Conservation (phyloP, 2,113 vertebrate species). For the Colossoma macropomum region DNA sequence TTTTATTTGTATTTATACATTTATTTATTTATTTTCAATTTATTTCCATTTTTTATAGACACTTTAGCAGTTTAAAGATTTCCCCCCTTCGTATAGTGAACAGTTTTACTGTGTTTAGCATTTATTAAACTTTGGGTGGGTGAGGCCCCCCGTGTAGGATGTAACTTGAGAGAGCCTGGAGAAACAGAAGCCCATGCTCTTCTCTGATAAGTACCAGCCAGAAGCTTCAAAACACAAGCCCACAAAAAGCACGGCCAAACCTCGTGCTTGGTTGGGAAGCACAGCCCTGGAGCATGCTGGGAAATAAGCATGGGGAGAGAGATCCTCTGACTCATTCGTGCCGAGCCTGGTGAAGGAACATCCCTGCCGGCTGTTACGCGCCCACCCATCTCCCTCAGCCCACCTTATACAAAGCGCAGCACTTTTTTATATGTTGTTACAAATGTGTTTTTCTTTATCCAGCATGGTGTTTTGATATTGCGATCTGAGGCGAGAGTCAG, state of each 20-base stretch:
- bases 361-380: conserved; percentile 52
- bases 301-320: conserved; percentile 37
- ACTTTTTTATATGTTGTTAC: conserved; percentile 68
- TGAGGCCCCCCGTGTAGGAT: neutral
- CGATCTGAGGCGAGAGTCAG: conserved; percentile 1
- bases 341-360: conserved; percentile 34
- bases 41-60: no score
- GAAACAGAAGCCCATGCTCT: conserved; percentile 9
- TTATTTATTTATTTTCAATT: no score
- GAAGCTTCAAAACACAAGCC: conserved; percentile 23
- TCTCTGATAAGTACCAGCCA: conserved; percentile 29
- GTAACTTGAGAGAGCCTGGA: neutral
- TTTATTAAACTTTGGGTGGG: neutral
- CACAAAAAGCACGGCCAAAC: conserved; percentile 40
- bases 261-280: conserved; percentile 35
- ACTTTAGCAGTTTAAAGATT: no score
- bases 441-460: conserved; percentile 62
- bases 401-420: conserved; percentile 66
- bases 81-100: no score
- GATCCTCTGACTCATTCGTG: conserved; percentile 49
- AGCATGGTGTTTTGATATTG: conserved; percentile 31
- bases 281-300: conserved; percentile 48
- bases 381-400: conserved; percentile 66
- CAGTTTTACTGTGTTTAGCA: neutral
- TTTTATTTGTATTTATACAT: no score